Evolutionary conservation across 2,888 invertebrate genomes (phyloP).

Genomic region (Dioctria rufipes): DNA sequence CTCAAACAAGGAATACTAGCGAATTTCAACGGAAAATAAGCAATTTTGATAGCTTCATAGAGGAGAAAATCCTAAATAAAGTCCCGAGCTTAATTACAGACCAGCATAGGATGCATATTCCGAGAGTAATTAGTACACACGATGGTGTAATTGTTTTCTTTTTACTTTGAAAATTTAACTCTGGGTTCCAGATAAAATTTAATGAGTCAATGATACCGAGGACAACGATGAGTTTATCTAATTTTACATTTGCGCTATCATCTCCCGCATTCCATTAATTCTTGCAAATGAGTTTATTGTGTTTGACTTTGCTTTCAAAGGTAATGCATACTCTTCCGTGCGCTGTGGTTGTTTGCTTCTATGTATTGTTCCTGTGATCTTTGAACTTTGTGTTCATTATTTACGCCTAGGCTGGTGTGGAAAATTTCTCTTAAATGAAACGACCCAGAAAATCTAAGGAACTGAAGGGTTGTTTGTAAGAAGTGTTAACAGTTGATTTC

Average conservation of each 20-base stretch:
- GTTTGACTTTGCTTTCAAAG: conserved; percentile 29
- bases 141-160: conserved; percentile 32
- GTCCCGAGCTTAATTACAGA: conserved; percentile 61
- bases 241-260: conserved; percentile 32
- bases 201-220: conserved; percentile 34
- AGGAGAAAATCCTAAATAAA: conserved; percentile 34
- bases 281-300: conserved; percentile 46
- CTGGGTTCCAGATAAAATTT: conserved; percentile 11
- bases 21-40: not conserved
- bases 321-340: not conserved
- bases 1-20: not conserved
- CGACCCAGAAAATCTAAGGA: no score
- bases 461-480: no score
- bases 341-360: no score
- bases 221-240: conserved; percentile 21
- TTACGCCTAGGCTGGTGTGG: no score
- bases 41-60: not conserved
- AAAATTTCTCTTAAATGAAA: no score
- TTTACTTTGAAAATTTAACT: conserved; percentile 27
- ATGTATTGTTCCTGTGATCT: no score
- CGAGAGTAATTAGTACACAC: conserved; percentile 61
- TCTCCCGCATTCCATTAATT: conserved; percentile 11
- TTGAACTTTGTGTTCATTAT: no score
- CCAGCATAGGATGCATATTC: conserved; percentile 62
- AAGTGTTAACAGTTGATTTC: no score